Conservation (phyloP, 2,113 vertebrate species). For the Atherinomorus stipes region DNA sequence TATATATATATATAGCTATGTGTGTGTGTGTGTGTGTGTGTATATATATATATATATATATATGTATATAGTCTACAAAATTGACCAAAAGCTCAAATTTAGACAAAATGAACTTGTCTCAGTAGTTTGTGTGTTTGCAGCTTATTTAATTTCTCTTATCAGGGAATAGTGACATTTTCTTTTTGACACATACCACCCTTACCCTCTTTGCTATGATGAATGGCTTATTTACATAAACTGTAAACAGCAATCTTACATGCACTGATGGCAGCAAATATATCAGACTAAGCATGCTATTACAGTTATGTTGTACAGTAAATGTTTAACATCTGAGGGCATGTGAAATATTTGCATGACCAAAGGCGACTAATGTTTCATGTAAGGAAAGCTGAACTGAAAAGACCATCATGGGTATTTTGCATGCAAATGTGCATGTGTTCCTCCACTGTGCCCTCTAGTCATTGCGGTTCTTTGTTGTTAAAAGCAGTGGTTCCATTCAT, state of each 20-base stretch:
- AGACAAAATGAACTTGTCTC: neutral
- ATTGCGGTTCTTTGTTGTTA: neutral
- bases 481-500: no score
- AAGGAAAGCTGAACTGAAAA: neutral
- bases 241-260: conserved; percentile 21
- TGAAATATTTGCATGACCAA: conserved; percentile 53
- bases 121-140: neutral
- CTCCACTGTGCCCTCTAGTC: no score
- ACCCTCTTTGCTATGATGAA: conserved; percentile 5
- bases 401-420: neutral
- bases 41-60: no score
- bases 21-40: no score
- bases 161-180: neutral
- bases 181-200: neutral
- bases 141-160: neutral
- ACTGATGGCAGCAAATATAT: conserved; percentile 44
- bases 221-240: conserved; percentile 51
- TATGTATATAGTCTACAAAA: no score
- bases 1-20: no score
- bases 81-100: no score
- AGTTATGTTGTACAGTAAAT: conserved; percentile 43
- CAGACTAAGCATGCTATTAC: conserved; percentile 15
- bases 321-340: conserved; percentile 57
- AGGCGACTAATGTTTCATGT: conserved; percentile 7
- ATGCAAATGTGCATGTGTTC: neutral